A percentile compares a stretch with the other conserved stretches of the same genome.
These are phyloP conservation scores for Chiridota heheva DNA, from an alignment of 35 echinoderm and acorn worm genomes.

Conservation along the genomic window DNA sequence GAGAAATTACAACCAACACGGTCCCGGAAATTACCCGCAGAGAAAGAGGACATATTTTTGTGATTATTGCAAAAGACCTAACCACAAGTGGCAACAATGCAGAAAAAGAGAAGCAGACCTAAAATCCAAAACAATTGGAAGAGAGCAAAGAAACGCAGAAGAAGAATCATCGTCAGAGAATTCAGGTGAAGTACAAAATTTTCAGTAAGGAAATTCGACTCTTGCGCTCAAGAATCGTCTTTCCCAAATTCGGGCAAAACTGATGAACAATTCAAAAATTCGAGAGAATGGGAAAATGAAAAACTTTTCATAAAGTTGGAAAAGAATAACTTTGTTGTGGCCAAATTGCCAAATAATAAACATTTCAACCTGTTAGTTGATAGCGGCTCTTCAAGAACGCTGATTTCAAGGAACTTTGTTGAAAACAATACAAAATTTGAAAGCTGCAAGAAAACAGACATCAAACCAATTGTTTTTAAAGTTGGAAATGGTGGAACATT, in stretches of 20 bases:
- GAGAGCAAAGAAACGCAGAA: no score
- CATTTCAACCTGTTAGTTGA: not conserved
- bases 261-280: not conserved
- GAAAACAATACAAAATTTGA: not conserved
- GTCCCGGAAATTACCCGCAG: no score
- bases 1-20: no score
- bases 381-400: not conserved
- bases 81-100: no score
- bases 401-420: not conserved
- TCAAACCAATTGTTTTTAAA: not conserved
- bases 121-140: no score
- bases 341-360: not conserved
- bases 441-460: not conserved
- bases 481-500: slow-evolving; percentile 13
- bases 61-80: no score
- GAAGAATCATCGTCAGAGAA: no score
- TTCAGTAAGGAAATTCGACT: not conserved
- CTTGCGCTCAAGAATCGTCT: not conserved
- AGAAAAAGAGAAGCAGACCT: no score
- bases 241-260: not conserved
- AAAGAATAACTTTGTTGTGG: not conserved
- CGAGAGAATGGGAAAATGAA: not conserved
- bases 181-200: no score
- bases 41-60: no score
- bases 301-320: not conserved